Evolutionary conservation across 1,140 invertebrate genomes (phyloP).

Genomic region (Leguminivora glycinivorella): DNA sequence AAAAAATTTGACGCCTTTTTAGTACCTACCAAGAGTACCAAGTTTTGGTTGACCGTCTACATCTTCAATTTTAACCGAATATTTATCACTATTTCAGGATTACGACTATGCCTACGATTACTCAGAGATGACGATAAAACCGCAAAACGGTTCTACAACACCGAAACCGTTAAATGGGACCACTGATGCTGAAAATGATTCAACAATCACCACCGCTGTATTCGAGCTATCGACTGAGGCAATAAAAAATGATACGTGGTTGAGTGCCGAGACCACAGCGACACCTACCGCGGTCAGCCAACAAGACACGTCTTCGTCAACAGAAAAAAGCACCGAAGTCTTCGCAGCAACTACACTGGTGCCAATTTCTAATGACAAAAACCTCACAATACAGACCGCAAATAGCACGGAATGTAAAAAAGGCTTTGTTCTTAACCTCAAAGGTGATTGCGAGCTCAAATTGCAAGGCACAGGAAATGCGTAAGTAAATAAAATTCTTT

Average conservation of each 20-base stretch:
- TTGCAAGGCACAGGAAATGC: conserved; percentile 62
- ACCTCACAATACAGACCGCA: conserved; percentile 26
- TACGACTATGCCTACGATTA: conserved; percentile 82
- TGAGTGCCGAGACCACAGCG: not conserved
- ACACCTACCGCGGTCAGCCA: not conserved
- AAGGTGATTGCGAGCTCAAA: conserved; percentile 70
- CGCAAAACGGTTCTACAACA: conserved; percentile 61
- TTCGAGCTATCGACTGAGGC: conserved; percentile 20
- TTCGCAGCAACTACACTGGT: conserved; percentile 32
- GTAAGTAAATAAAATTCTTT: conserved; percentile 55
- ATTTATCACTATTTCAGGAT: conserved; percentile 70
- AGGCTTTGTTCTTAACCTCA: conserved; percentile 65
- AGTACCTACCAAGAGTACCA: no score
- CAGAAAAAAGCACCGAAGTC: conserved; percentile 37
- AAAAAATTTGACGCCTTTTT: no score
- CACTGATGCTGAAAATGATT: conserved; percentile 41
- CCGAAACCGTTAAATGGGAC: conserved; percentile 61
- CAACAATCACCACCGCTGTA: conserved; percentile 43
- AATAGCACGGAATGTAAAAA: conserved; percentile 59
- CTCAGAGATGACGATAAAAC: conserved; percentile 81
- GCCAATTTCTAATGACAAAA: conserved; percentile 21
- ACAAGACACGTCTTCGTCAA: conserved; percentile 12
- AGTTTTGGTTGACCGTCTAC: no score
- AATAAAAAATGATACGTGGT: conserved; percentile 29
- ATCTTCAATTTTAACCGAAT: conserved; percentile 24